Conservation (phyloP, 1,140 invertebrate species). For the Leptinotarsa texana region DNA sequence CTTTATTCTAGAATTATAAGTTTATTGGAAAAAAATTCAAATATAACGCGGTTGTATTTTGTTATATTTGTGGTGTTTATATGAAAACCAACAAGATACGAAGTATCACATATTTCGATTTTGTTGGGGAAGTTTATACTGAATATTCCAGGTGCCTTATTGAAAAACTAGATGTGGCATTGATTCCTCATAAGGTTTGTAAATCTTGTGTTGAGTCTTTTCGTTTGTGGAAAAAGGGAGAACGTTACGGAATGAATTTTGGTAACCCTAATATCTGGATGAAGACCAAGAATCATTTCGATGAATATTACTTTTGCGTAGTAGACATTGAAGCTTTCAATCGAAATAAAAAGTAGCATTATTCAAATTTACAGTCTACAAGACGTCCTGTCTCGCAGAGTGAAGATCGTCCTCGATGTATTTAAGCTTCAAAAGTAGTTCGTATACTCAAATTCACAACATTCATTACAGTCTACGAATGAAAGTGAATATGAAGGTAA, state of each 20-base stretch:
- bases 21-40: background rate
- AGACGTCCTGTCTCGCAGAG: background rate
- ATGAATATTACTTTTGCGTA: conserved; percentile 21
- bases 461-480: conserved; percentile 12
- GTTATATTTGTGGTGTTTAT: conserved; percentile 18
- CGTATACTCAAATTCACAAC: background rate
- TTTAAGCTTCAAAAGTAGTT: too few species aligned
- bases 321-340: conserved; percentile 1
- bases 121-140: background rate
- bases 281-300: conserved; percentile 27
- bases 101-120: conserved; percentile 16
- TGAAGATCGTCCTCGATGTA: background rate
- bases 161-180: background rate
- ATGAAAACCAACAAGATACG: background rate
- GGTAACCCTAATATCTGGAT: conserved; percentile 30
- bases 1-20: conserved; percentile 1
- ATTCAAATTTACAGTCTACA: too few species aligned
- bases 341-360: background rate
- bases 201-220: background rate
- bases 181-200: conserved; percentile 10
- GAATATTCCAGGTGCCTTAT: conserved; percentile 8
- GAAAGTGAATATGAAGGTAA: conserved; percentile 16
- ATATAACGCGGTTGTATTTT: background rate
- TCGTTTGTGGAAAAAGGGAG: conserved; percentile 14
- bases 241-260: conserved; percentile 20